Evolutionary conservation across 2,888 invertebrate genomes (phyloP).

Genomic region (Chloroclystis v-ata): DNA sequence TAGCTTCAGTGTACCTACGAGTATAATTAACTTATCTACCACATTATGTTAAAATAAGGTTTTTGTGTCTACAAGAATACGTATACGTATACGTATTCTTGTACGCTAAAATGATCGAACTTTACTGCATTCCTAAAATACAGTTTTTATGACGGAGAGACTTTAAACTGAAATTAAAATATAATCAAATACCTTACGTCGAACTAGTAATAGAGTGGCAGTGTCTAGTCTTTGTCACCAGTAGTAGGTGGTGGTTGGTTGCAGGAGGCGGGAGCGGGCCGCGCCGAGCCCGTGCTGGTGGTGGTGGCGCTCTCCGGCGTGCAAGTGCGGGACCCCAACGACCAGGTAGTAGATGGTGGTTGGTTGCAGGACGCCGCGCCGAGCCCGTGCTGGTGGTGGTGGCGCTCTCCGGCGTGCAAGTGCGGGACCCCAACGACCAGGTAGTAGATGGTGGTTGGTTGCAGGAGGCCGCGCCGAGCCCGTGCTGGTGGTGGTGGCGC

Average conservation of each 20-base stretch:
- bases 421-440: constrained; percentile 90
- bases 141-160: too few species aligned
- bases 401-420: constrained; percentile 87
- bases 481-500: constrained; percentile 85
- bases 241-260: constrained; percentile 5
- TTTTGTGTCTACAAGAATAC: too few species aligned
- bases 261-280: constrained; percentile 76
- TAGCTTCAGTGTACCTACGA: too few species aligned
- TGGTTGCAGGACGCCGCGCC: constrained; percentile 76
- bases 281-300: constrained; percentile 83
- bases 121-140: too few species aligned
- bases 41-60: too few species aligned
- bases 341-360: constrained; percentile 79
- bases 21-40: too few species aligned
- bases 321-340: constrained; percentile 90
- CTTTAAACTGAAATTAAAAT: too few species aligned
- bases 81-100: too few species aligned
- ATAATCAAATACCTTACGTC: too few species aligned
- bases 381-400: constrained; percentile 85
- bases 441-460: constrained; percentile 54
- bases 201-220: background rate
- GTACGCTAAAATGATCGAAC: too few species aligned
- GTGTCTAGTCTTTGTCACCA: too few species aligned
- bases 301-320: constrained; percentile 87
- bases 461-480: constrained; percentile 81